Percentiles rank a stretch among this genome's conserved stretches.
Evolutionary conservation across 1,140 invertebrate species (phyloP).

Genomic region (Drosophila kanapiae): DNA sequence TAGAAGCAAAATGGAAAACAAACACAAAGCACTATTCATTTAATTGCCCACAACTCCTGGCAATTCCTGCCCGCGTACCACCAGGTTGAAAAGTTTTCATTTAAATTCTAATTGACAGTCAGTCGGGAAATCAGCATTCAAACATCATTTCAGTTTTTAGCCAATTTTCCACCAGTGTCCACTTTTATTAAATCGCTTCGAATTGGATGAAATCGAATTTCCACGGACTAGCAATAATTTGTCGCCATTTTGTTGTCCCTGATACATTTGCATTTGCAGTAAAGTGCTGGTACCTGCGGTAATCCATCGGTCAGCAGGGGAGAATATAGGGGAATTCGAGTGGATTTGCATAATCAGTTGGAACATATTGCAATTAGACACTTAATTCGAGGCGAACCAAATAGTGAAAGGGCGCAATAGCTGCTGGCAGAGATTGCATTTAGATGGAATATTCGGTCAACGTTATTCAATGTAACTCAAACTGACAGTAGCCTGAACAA

Average conservation of each 20-base stretch:
- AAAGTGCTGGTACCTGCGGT: conserved; percentile 17
- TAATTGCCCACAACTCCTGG: conserved; percentile 15
- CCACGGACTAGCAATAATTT: conserved; percentile 3
- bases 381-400: conserved; percentile 16
- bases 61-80: neutral
- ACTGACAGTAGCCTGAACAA: neutral
- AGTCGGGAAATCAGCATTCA: conserved; percentile 2
- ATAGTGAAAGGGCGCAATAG: conserved; percentile 1
- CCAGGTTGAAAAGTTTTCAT: conserved; percentile 6
- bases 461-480: neutral
- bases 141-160: conserved; percentile 1
- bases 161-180: neutral
- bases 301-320: conserved; percentile 5
- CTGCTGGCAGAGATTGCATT: conserved; percentile 8
- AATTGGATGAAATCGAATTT: conserved; percentile 3
- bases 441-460: neutral
- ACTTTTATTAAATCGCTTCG: neutral
- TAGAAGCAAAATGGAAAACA: conserved; percentile 11
- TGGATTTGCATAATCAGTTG: conserved; percentile 52
- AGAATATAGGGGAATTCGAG: neutral
- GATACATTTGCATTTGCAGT: neutral
- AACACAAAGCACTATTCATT: conserved; percentile 31
- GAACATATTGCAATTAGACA: conserved; percentile 21
- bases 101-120: conserved; percentile 34
- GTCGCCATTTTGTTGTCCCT: neutral